Percentiles rank a stretch among this genome's conserved stretches.
Evolutionary conservation across 2,113 vertebrate species (phyloP).

Genomic region (Sapayoa aenigma): DNA sequence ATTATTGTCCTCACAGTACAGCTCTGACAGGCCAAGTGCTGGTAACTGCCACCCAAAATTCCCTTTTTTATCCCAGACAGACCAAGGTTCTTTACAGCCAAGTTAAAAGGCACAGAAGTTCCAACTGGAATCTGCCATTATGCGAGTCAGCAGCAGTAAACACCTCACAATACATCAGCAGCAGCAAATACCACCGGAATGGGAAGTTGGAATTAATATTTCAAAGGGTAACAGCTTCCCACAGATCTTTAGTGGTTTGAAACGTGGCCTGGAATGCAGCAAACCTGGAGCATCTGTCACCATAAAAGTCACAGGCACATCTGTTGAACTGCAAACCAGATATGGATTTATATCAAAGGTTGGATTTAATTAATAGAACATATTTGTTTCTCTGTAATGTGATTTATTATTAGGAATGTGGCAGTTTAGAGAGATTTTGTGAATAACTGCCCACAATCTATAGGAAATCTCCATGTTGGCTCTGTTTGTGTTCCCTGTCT

Average conservation of each 20-base stretch:
- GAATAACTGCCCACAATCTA: neutral
- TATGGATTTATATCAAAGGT: neutral
- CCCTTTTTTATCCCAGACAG: neutral
- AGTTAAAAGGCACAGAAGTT: neutral
- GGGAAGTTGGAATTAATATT: neutral
- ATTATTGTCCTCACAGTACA: fast-evolving
- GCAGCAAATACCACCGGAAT: neutral
- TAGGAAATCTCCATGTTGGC: neutral
- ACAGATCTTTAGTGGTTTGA: neutral
- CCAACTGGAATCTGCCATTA: neutral
- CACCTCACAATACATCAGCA: neutral
- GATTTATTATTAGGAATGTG: neutral
- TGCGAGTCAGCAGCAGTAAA: neutral
- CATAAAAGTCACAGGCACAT: neutral
- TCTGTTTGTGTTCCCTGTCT: neutral
- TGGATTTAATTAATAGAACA: neutral
- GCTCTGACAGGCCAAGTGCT: neutral
- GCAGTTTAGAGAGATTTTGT: neutral
- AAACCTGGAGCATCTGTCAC: neutral
- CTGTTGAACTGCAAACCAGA: neutral
- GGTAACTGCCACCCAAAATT: neutral
- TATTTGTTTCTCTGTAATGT: neutral
- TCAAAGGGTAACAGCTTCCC: neutral
- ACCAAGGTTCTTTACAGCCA: neutral
- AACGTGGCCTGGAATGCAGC: neutral